Conservation (phyloP, 2,113 vertebrate species). For the Pomatorhinus ruficollis region DNA sequence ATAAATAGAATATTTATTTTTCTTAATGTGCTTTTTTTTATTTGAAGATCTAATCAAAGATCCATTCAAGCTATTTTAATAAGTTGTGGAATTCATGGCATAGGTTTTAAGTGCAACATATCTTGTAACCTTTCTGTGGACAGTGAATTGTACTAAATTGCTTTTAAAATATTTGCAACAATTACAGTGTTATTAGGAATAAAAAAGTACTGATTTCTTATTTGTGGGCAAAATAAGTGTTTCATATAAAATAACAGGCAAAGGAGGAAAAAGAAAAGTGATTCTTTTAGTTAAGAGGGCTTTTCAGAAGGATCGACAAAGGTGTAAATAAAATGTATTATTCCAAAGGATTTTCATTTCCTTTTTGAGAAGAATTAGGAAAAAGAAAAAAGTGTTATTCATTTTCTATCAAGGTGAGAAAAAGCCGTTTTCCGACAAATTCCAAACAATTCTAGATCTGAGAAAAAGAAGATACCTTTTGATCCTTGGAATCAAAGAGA, state of each 20-base stretch:
- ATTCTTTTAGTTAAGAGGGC: neutral
- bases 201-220: neutral
- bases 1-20: neutral
- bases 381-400: neutral
- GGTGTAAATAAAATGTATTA: neutral
- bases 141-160: neutral
- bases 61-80: neutral
- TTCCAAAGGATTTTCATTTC: neutral
- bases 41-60: neutral
- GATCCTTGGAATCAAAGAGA: constrained; percentile 7
- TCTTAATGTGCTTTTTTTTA: neutral
- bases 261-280: neutral
- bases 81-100: neutral
- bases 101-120: neutral
- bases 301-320: neutral
- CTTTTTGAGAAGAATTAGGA: neutral
- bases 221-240: neutral
- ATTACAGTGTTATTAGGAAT: neutral
- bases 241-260: neutral
- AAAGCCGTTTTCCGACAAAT: neutral
- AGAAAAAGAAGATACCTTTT: constrained; percentile 30
- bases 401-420: neutral
- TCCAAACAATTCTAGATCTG: constrained; percentile 16
- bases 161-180: neutral
- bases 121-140: neutral